Evolutionary conservation across 2,888 invertebrate genomes (phyloP).

Genomic region (Chydorus sphaericus): DNA sequence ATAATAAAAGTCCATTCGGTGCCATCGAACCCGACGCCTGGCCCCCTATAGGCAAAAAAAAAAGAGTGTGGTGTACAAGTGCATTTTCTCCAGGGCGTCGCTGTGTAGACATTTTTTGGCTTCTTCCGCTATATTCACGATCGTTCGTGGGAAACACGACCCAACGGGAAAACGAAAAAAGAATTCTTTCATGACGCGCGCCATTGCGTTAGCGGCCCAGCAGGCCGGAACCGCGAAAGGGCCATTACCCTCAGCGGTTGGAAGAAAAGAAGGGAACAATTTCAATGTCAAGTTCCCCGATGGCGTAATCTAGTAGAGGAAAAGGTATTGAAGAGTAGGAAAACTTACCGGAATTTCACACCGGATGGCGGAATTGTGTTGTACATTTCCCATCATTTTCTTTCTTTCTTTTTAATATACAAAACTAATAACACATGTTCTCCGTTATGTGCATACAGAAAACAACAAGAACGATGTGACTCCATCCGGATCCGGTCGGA

Average conservation of each 20-base stretch:
- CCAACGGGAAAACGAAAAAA: neutral
- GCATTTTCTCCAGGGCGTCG: slow-evolving; percentile 1
- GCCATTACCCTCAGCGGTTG: neutral
- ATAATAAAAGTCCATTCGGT: neutral
- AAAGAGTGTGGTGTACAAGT: neutral
- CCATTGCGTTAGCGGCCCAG: neutral
- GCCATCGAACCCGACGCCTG: neutral
- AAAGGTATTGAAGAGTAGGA: neutral
- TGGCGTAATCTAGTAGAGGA: neutral
- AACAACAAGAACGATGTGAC: neutral
- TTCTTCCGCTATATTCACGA: slow-evolving; percentile 6
- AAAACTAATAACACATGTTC: too few species aligned
- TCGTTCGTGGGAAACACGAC: neutral
- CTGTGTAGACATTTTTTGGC: neutral
- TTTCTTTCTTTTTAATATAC: neutral
- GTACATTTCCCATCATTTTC: too few species aligned
- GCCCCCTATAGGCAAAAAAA: neutral
- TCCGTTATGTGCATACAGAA: neutral
- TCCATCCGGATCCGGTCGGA: slow-evolving; percentile 6
- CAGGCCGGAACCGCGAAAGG: slow-evolving; percentile 2
- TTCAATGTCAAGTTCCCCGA: too few species aligned
- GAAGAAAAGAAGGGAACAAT: too few species aligned
- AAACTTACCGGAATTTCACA: neutral
- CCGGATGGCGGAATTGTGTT: too few species aligned
- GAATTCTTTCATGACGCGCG: neutral